These are phyloP conservation scores for Stichopus chloronotus DNA, from an alignment of 35 echinoderm and acorn worm species.

Conservation along the genomic window DNA sequence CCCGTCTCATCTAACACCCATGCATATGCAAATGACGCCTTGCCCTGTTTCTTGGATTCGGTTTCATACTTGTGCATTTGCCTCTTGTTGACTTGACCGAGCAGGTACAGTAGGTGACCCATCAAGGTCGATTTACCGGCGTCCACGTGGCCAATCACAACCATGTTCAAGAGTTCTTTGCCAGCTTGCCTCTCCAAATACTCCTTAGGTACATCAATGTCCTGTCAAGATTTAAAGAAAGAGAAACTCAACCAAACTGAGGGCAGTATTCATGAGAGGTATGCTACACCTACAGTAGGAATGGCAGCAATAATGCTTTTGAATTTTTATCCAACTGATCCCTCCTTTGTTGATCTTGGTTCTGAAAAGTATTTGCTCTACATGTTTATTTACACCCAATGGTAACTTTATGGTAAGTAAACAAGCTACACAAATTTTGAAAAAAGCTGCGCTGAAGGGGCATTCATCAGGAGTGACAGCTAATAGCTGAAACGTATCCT, in stretches of 20 bases:
- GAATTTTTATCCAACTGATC: too few species aligned
- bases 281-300: neutral
- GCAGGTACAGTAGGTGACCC: slow-evolving; percentile 89
- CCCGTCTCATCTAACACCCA: slow-evolving; percentile 99
- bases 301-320: too few species aligned
- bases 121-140: slow-evolving; percentile 98
- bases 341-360: too few species aligned
- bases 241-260: neutral
- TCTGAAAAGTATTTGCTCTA: too few species aligned
- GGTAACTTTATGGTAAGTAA: too few species aligned
- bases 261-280: neutral
- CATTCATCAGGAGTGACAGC: too few species aligned
- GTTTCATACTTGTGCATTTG: slow-evolving; percentile 98
- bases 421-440: too few species aligned
- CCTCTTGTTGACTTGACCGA: slow-evolving; percentile 79
- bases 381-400: too few species aligned
- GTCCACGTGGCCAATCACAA: slow-evolving; percentile 98
- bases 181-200: slow-evolving; percentile 74
- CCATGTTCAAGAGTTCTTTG: slow-evolving; percentile 89
- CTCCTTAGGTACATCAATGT: slow-evolving; percentile 83
- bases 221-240: slow-evolving; percentile 45
- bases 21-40: slow-evolving; percentile 99
- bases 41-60: slow-evolving; percentile 96
- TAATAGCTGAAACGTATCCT: too few species aligned
- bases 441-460: too few species aligned